phyloP scores from a whole-genome alignment of 2,113 vertebrate species.

The Corythaeola cristata region DNA sequence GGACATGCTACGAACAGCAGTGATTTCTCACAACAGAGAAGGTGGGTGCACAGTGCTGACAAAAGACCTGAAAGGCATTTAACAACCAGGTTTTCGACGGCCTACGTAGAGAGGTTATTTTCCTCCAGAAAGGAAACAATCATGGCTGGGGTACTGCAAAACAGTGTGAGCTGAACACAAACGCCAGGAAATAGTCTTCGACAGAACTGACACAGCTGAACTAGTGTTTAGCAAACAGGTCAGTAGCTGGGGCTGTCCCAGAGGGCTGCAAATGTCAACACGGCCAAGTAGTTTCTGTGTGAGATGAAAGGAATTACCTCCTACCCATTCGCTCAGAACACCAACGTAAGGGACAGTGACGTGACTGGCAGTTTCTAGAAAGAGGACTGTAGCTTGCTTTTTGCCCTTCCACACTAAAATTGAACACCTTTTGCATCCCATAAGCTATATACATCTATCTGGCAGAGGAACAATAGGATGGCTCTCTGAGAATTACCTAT shows the following conservation, averaged over 20 bases:
- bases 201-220: constrained; percentile 29
- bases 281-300: neutral
- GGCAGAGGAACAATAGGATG: neutral
- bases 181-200: constrained; percentile 15
- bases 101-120: neutral
- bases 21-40: neutral
- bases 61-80: neutral
- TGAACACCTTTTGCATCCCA: neutral
- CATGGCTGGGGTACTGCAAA: neutral
- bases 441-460: neutral
- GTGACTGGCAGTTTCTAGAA: neutral
- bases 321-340: neutral
- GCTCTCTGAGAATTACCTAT: neutral
- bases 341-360: neutral
- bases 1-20: neutral
- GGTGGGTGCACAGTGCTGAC: neutral
- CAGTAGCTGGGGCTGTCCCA: constrained; percentile 32
- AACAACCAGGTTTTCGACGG: neutral
- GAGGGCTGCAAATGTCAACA: constrained; percentile 30
- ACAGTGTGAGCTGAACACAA: neutral
- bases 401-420: neutral
- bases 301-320: constrained; percentile 19
- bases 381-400: neutral
- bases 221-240: constrained; percentile 57
- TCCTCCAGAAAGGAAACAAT: constrained; percentile 15